A percentile compares a stretch with the other conserved stretches of the same genome.
Evolutionary conservation across 2,797 vertebrate genomes (phyloP).

Genomic region (Myioborus miniatus): DNA sequence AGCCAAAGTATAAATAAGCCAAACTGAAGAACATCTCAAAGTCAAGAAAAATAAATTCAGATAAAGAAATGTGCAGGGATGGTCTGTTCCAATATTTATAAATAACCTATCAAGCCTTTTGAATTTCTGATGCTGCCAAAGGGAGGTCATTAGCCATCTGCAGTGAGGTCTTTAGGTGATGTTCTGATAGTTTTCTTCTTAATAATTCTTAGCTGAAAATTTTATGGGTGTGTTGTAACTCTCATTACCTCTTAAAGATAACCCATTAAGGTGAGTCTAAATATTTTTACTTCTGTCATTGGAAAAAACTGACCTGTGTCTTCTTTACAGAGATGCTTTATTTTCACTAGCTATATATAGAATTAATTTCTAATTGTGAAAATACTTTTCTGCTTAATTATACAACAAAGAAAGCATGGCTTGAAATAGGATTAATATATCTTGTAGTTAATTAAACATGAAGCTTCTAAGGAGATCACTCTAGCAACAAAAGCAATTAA

Average conservation of each 20-base stretch:
- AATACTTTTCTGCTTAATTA: conserved; percentile 67
- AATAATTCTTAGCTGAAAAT: not conserved
- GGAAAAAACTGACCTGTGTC: not conserved
- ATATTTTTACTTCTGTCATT: conserved; percentile 4
- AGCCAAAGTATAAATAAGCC: not conserved
- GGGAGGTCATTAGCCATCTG: not conserved
- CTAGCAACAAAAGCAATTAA: conserved; percentile 76
- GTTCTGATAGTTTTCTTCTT: not conserved
- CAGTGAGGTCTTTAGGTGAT: not conserved
- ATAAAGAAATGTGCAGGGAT: not conserved
- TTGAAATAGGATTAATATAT: conserved; percentile 66
- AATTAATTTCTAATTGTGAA: conserved; percentile 38
- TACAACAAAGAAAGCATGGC: conserved; percentile 45
- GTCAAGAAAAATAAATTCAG: not conserved
- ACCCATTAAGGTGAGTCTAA: not conserved
- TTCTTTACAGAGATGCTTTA: conserved; percentile 16
- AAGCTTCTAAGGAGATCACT: conserved; percentile 74
- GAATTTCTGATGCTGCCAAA: conserved; percentile 14
- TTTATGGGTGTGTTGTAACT: not conserved
- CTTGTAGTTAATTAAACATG: conserved; percentile 74
- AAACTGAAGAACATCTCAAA: not conserved
- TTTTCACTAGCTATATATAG: not conserved
- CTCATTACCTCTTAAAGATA: not conserved
- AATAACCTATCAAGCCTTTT: not conserved
- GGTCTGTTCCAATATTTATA: not conserved